Evolutionary conservation across 2,888 invertebrate genomes (phyloP).

Genomic region (Synanthedon myopaeformis): DNA sequence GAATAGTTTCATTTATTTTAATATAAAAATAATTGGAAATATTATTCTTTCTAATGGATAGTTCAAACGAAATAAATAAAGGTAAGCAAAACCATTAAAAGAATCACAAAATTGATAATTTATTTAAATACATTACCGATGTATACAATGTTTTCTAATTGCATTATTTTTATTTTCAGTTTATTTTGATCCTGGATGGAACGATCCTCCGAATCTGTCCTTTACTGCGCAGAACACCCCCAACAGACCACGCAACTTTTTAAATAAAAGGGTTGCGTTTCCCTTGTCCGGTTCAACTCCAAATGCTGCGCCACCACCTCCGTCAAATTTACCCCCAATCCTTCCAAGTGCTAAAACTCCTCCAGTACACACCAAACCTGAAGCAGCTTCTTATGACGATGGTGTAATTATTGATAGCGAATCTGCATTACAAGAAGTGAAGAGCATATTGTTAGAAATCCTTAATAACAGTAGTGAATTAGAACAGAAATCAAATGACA

Average conservation of each 20-base stretch:
- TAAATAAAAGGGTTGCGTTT: constrained; percentile 69
- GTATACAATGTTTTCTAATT: background rate
- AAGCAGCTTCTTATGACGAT: constrained; percentile 9
- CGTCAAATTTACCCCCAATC: constrained; percentile 35
- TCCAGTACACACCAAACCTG: constrained; percentile 6
- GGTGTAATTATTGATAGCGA: constrained; percentile 32
- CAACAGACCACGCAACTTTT: constrained; percentile 51
- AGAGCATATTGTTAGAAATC: constrained; percentile 32
- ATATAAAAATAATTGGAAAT: background rate
- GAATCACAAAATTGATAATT: background rate
- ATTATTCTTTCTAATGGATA: background rate
- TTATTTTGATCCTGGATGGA: constrained; percentile 68
- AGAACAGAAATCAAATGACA: constrained; percentile 58
- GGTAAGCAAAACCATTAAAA: background rate
- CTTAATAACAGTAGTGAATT: constrained; percentile 46
- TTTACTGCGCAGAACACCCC: constrained; percentile 52
- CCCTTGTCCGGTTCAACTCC: constrained; percentile 37
- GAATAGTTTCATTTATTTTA: too few relatives aligned
- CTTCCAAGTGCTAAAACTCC: constrained; percentile 16
- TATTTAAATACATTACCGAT: background rate
- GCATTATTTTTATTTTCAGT: constrained; percentile 24
- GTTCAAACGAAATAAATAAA: background rate
- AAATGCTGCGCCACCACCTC: constrained; percentile 15
- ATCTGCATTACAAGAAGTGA: constrained; percentile 38
- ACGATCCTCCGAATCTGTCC: constrained; percentile 66